Percentiles rank a stretch among this genome's conserved stretches.
Conservation (phyloP, 2,888 invertebrate genomes). For the Diaprepes abbreviatus region DNA sequence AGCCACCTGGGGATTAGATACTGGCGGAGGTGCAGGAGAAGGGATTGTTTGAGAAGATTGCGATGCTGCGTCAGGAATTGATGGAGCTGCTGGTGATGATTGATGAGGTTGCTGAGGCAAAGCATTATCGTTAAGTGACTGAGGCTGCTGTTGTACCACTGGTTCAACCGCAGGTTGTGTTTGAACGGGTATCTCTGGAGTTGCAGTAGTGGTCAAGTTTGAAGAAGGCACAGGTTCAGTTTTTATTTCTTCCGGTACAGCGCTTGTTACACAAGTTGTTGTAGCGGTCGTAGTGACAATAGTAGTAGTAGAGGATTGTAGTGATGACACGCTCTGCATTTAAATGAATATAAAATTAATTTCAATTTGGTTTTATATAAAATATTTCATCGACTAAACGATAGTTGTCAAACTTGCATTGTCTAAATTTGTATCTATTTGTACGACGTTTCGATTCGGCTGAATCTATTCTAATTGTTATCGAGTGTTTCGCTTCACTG, state of each 20-base stretch:
- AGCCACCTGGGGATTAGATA: slow-evolving; percentile 21
- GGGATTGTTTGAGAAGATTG: slow-evolving; percentile 25
- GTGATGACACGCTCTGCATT: not conserved
- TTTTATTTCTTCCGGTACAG: not conserved
- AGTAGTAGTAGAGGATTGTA: not conserved
- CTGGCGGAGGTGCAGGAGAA: slow-evolving; percentile 16
- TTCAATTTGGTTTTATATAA: no score
- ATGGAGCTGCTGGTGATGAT: not conserved
- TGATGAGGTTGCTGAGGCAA: not conserved
- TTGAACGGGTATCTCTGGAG: not conserved
- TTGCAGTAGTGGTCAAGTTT: not conserved
- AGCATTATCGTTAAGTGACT: not conserved
- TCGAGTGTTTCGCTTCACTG: no score
- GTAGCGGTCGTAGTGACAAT: not conserved
- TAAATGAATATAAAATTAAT: not conserved
- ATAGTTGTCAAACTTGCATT: no score
- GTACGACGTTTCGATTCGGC: no score
- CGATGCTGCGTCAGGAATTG: not conserved
- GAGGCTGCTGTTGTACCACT: not conserved
- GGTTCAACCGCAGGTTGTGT: not conserved
- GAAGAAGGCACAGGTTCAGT: not conserved
- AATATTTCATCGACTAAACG: no score
- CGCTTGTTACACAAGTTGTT: not conserved
- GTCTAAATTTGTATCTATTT: no score
- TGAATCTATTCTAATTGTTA: no score